Conservation (phyloP, 2,888 invertebrate species). For the Pomacea canaliculata region DNA sequence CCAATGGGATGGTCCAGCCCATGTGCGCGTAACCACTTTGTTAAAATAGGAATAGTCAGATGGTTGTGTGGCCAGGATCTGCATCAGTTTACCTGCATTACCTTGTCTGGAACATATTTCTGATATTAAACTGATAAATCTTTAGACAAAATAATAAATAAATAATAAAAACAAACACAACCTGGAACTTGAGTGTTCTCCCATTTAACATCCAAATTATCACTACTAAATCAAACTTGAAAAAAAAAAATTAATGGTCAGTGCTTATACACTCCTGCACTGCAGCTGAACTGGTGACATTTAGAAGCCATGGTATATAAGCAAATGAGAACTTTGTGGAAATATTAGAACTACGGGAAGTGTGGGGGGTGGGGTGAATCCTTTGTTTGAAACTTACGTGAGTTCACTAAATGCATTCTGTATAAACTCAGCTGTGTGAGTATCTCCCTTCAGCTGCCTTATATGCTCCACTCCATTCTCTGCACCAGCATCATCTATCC, state of each 20-base stretch:
- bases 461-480: constrained; percentile 8
- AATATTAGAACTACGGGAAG: no score
- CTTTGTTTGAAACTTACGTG: constrained; percentile 44
- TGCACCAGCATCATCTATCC: constrained; percentile 16
- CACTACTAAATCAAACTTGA: not conserved
- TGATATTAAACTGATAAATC: no score
- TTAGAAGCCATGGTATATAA: no score
- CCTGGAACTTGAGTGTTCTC: no score
- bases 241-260: no score
- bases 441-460: constrained; percentile 44
- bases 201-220: no score
- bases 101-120: constrained; percentile 47
- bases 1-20: constrained; percentile 90
- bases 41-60: constrained; percentile 81
- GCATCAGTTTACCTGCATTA: constrained; percentile 61
- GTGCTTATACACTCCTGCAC: no score
- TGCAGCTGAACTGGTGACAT: no score
- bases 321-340: no score
- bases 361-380: no score
- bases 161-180: no score
- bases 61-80: constrained; percentile 70
- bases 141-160: no score
- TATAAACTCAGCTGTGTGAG: constrained; percentile 57
- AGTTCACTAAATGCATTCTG: constrained; percentile 54
- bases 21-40: constrained; percentile 72